Conservation (phyloP, 2,113 vertebrate species). For the Hemiprocne comata region DNA sequence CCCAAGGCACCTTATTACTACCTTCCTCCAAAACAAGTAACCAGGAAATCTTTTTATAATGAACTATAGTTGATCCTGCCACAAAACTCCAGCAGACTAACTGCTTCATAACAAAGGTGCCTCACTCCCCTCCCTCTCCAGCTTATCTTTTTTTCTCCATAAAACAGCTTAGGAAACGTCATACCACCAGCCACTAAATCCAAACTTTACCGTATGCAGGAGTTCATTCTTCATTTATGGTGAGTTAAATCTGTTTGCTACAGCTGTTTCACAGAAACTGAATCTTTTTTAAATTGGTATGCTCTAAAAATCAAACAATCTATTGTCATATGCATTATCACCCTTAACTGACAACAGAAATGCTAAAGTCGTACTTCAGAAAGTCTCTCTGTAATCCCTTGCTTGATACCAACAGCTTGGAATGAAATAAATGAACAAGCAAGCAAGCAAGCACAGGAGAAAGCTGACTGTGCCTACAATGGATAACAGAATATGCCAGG, state of each 20-base stretch:
- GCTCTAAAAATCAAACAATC: not conserved
- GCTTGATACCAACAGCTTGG: not conserved
- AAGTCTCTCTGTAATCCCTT: not conserved
- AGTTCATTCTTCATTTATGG: not conserved
- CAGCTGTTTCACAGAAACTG: not conserved
- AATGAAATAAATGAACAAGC: not conserved
- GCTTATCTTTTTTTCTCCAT: not conserved
- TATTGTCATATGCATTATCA: not conserved
- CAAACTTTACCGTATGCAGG: not conserved
- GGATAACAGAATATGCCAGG: not conserved
- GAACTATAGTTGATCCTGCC: accelerated
- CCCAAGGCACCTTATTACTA: not conserved
- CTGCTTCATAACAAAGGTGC: not conserved
- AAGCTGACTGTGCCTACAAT: not conserved
- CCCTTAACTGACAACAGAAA: not conserved
- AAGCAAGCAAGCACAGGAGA: not conserved
- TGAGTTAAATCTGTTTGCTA: not conserved
- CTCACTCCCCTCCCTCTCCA: not conserved
- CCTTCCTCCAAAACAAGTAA: not conserved
- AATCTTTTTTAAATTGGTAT: not conserved
- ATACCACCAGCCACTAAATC: not conserved
- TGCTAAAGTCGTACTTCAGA: not conserved
- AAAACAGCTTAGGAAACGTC: not conserved
- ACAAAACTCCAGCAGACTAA: not conserved
- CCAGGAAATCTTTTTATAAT: not conserved